Evolutionary conservation across 2,888 invertebrate species (phyloP).

Genomic region (Sinotaia quadrata): DNA sequence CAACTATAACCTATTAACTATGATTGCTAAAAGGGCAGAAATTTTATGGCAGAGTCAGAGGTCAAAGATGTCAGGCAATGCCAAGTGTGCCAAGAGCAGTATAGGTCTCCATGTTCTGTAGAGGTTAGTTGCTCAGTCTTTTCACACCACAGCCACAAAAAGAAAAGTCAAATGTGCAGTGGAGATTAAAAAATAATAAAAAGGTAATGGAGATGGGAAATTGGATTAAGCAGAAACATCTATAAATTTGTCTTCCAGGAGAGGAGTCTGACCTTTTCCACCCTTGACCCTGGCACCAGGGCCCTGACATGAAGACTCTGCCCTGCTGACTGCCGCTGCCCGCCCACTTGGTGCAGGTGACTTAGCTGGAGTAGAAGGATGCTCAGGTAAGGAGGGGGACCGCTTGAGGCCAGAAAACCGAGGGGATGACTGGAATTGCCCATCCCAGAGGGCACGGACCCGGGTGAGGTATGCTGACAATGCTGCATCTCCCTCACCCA

Average conservation of each 20-base stretch:
- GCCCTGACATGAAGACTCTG: slow-evolving; percentile 4
- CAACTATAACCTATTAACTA: too few relatives aligned
- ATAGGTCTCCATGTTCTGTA: too few relatives aligned
- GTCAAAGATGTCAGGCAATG: slow-evolving; percentile 16
- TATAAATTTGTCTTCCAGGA: background rate
- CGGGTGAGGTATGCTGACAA: slow-evolving; percentile 64
- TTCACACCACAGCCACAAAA: slow-evolving; percentile 1
- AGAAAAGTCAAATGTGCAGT: too few relatives aligned
- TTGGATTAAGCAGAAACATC: too few relatives aligned
- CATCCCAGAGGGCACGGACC: slow-evolving; percentile 68
- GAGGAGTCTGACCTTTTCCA: slow-evolving; percentile 22
- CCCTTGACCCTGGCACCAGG: background rate
- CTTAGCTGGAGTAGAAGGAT: slow-evolving; percentile 4
- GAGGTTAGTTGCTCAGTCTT: slow-evolving; percentile 14
- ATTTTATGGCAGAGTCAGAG: slow-evolving; percentile 18
- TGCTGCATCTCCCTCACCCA: slow-evolving; percentile 54
- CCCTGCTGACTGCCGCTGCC: slow-evolving; percentile 21
- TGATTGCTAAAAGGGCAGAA: slow-evolving; percentile 23
- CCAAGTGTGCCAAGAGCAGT: too few relatives aligned
- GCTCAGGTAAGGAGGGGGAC: slow-evolving; percentile 1
- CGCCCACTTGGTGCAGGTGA: slow-evolving; percentile 14
- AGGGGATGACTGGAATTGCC: slow-evolving; percentile 19
- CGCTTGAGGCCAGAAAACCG: background rate
- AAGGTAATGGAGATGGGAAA: too few relatives aligned
- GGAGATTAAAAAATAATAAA: too few relatives aligned